phyloP scores from a whole-genome alignment of 2,888 invertebrate species.

The Phyllotreta striolata region DNA sequence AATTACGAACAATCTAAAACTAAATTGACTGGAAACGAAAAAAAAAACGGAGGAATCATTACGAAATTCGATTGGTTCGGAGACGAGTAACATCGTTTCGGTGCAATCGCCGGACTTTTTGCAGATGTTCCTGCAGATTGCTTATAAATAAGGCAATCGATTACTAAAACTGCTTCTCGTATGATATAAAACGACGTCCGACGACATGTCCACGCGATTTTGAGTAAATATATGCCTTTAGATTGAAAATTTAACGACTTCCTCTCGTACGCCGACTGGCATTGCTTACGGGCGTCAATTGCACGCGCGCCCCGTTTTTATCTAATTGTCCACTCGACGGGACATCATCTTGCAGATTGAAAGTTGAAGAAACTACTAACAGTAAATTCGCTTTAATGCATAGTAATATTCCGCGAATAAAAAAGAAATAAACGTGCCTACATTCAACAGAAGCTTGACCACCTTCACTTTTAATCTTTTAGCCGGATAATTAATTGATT shows the following conservation, averaged over 20 bases:
- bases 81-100: not conserved
- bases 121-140: conserved; percentile 34
- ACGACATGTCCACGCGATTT: conserved; percentile 22
- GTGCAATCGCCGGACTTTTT: conserved; percentile 16
- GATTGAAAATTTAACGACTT: conserved; percentile 23
- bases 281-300: conserved; percentile 7
- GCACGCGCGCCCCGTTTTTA: not conserved
- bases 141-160: conserved; percentile 31
- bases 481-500: no score
- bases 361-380: no score
- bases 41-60: not conserved
- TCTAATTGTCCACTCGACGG: no score
- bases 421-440: no score
- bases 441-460: no score
- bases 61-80: not conserved
- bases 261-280: conserved; percentile 3
- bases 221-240: conserved; percentile 22
- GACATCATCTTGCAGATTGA: no score
- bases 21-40: not conserved
- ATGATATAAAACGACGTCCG: conserved; percentile 17
- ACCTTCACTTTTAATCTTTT: no score
- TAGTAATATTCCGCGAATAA: no score
- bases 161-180: conserved; percentile 28
- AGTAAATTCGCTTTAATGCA: no score
- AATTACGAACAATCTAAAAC: no score